Evolutionary conservation across 2,888 invertebrate genomes (phyloP).

Genomic region (Galerucella pusilla): DNA sequence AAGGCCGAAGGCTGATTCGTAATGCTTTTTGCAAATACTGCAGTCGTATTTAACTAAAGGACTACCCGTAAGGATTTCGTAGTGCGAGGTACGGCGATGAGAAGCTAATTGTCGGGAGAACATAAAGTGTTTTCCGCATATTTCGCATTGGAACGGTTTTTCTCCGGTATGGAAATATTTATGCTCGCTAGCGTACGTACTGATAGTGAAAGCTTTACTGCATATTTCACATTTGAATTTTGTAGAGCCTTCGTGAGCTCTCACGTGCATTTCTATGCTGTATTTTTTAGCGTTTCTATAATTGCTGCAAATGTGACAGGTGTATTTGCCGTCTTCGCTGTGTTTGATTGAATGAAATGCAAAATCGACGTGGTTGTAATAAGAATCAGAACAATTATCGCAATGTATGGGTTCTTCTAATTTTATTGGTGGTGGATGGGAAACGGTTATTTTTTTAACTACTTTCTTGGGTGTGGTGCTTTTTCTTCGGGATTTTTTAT

Average conservation of each 20-base stretch:
- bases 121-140: conserved; percentile 67
- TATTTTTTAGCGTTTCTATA: conserved; percentile 55
- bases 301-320: conserved; percentile 55
- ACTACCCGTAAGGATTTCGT: conserved; percentile 59
- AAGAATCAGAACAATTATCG: conserved; percentile 61
- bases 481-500: conserved; percentile 37
- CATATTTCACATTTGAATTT: conserved; percentile 58
- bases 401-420: conserved; percentile 58
- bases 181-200: conserved; percentile 54
- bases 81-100: conserved; percentile 66
- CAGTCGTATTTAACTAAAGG: conserved; percentile 63
- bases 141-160: conserved; percentile 67
- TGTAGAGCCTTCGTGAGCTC: conserved; percentile 63
- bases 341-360: conserved; percentile 54
- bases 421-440: conserved; percentile 43
- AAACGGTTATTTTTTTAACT: conserved; percentile 15
- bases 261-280: conserved; percentile 60
- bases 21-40: conserved; percentile 64
- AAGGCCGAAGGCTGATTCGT: conserved; percentile 57
- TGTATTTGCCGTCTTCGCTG: conserved; percentile 51
- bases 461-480: conserved; percentile 38
- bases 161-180: conserved; percentile 57
- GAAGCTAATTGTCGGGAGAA: conserved; percentile 66
- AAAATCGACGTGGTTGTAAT: conserved; percentile 60
- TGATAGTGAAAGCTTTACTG: conserved; percentile 56